Evolutionary conservation across 2,113 vertebrate genomes (phyloP).

Genomic region (Austrofundulus limnaeus): DNA sequence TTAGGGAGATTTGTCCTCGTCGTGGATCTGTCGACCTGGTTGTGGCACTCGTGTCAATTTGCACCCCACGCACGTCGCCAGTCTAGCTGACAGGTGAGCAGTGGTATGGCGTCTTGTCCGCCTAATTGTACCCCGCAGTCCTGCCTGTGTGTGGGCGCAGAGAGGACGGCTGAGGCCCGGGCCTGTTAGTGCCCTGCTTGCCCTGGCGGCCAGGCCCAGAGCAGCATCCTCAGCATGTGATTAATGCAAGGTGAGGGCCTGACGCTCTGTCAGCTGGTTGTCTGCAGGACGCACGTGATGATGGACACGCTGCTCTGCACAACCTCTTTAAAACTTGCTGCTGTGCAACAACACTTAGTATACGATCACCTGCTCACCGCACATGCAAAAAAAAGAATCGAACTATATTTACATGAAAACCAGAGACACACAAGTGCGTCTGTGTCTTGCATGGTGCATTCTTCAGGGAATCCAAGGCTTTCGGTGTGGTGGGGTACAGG

Average conservation of each 20-base stretch:
- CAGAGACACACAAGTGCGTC: slow-evolving; percentile 53
- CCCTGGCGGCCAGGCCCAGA: slow-evolving; percentile 69
- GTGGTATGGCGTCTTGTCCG: slow-evolving; percentile 64
- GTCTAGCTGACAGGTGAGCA: slow-evolving; percentile 79
- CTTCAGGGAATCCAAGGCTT: slow-evolving; percentile 60
- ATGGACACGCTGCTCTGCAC: slow-evolving; percentile 33
- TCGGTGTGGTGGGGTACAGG: slow-evolving; percentile 1
- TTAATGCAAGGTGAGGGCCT: slow-evolving; percentile 73
- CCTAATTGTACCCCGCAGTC: slow-evolving; percentile 83
- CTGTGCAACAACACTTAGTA: slow-evolving; percentile 11
- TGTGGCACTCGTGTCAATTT: slow-evolving; percentile 74
- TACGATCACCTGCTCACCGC: slow-evolving; percentile 23
- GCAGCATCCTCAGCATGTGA: slow-evolving; percentile 66
- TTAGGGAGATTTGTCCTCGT: slow-evolving; percentile 79
- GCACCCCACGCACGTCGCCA: slow-evolving; percentile 63
- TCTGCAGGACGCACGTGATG: slow-evolving; percentile 37
- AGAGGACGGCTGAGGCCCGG: slow-evolving; percentile 59
- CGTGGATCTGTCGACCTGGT: slow-evolving; percentile 73
- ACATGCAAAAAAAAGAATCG: slow-evolving; percentile 66
- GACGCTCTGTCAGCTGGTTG: slow-evolving; percentile 69
- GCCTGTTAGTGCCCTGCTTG: slow-evolving; percentile 62
- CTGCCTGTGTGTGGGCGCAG: slow-evolving; percentile 66
- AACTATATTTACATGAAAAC: slow-evolving; percentile 60
- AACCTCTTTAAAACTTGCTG: slow-evolving; percentile 11
- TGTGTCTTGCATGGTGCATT: slow-evolving; percentile 47